These are phyloP conservation scores for Antheraea mylitta DNA, from an alignment of 1,140 invertebrate genomes.

Conservation along the genomic window DNA sequence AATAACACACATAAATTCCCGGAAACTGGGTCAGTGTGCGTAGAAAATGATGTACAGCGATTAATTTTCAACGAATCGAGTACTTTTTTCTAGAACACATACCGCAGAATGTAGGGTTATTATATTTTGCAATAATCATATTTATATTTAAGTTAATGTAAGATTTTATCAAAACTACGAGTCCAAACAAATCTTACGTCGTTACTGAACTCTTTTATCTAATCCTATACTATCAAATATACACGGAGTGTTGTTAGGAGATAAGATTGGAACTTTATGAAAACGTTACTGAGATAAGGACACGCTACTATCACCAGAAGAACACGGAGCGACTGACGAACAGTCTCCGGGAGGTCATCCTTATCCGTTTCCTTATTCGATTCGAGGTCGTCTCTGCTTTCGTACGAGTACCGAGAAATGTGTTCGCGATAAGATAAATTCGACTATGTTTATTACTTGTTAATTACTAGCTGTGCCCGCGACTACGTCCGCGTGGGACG, in stretches of 20 bases:
- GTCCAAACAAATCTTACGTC: neutral
- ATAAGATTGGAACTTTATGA: slow-evolving; percentile 28
- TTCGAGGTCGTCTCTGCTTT: slow-evolving; percentile 21
- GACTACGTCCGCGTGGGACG: too few species aligned
- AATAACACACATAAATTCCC: too few species aligned
- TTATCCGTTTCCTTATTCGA: slow-evolving; percentile 34
- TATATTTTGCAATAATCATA: too few species aligned
- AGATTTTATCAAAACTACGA: neutral
- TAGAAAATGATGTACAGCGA: too few species aligned
- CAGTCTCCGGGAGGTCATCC: slow-evolving; percentile 25
- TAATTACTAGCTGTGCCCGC: too few species aligned
- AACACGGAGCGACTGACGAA: slow-evolving; percentile 12
- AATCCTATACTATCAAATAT: slow-evolving; percentile 20
- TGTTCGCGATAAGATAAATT: slow-evolving; percentile 18
- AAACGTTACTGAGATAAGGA: slow-evolving; percentile 23
- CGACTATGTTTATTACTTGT: neutral
- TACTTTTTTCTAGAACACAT: too few species aligned
- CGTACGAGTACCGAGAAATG: slow-evolving; percentile 14
- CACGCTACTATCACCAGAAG: slow-evolving; percentile 21
- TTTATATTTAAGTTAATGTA: neutral
- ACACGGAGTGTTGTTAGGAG: slow-evolving; percentile 18
- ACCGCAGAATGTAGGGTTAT: too few species aligned
- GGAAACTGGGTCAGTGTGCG: too few species aligned
- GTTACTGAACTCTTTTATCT: slow-evolving; percentile 16
- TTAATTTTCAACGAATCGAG: too few species aligned